These are phyloP conservation scores for Tanytarsus gracilentus DNA, from an alignment of 2,888 invertebrate genomes.

Conservation along the genomic window DNA sequence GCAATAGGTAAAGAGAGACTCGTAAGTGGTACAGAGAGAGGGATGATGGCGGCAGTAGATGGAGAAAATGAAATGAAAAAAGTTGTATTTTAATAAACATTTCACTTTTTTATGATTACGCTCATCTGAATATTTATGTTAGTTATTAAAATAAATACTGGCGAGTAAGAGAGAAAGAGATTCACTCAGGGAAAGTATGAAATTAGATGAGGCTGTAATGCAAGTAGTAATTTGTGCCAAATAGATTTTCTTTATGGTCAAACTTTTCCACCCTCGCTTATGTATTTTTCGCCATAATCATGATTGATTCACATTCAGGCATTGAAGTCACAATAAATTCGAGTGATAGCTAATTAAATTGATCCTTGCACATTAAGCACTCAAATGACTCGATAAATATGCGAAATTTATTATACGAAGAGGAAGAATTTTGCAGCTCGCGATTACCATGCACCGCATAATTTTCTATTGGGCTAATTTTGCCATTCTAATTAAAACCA, in stretches of 20 bases:
- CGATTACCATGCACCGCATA: slow-evolving; percentile 23
- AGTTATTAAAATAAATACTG: slow-evolving; percentile 18
- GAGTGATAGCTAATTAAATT: slow-evolving; percentile 6
- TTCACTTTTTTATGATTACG: slow-evolving; percentile 23
- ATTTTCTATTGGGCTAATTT: slow-evolving; percentile 16
- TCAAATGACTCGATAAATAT: not conserved
- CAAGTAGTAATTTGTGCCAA: not conserved
- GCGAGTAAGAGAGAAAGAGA: not conserved
- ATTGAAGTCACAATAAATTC: slow-evolving; percentile 2
- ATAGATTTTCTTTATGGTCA: slow-evolving; percentile 24
- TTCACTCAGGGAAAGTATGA: not conserved
- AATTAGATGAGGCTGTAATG: not conserved
- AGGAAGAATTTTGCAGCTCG: not conserved
- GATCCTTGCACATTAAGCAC: not conserved
- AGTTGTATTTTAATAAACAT: slow-evolving; percentile 28
- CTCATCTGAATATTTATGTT: slow-evolving; percentile 27
- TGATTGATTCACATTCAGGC: not conserved
- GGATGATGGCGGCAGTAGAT: not conserved
- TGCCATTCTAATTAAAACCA: slow-evolving; percentile 24
- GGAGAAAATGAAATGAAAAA: slow-evolving; percentile 16
- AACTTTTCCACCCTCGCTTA: not conserved
- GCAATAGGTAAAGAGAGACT: too few species aligned
- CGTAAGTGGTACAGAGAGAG: too few species aligned
- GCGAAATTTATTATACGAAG: slow-evolving; percentile 6
- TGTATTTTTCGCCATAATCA: not conserved